phyloP scores from a whole-genome alignment of 2,113 vertebrate species.

The Hippolais icterina region DNA sequence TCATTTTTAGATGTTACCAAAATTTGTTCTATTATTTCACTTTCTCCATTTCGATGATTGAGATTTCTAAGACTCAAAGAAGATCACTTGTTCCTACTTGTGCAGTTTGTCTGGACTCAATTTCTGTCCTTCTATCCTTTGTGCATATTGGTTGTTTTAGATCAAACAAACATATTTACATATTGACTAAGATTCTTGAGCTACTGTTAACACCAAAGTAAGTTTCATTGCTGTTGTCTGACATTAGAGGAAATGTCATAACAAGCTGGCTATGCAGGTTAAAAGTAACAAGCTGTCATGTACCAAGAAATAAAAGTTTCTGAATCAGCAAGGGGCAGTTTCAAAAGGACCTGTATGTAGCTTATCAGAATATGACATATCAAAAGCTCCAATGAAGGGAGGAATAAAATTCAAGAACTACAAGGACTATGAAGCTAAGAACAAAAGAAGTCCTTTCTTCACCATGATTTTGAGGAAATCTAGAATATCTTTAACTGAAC shows the following conservation, averaged over 20 bases:
- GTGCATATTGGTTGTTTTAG: background rate
- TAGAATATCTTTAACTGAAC: background rate
- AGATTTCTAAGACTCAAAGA: background rate
- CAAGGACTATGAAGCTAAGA: background rate
- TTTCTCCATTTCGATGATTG: background rate
- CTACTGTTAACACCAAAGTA: background rate
- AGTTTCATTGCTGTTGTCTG: background rate
- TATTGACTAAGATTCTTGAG: background rate
- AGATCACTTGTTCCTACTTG: background rate
- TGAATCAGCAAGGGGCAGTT: background rate
- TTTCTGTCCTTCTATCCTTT: background rate
- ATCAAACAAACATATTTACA: background rate
- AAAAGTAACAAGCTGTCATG: background rate
- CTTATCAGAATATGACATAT: background rate
- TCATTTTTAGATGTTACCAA: background rate
- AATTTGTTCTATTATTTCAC: background rate
- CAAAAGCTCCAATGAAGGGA: background rate
- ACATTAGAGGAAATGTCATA: background rate
- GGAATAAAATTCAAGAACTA: background rate
- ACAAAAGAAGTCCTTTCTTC: background rate
- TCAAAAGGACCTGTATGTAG: accelerated
- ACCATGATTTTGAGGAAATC: background rate
- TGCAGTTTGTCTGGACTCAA: background rate
- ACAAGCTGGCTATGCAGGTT: background rate
- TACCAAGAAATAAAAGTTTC: background rate